Percentiles rank a stretch among this genome's conserved stretches.
Conservation (phyloP, 1,140 invertebrate species). For the Medauroidea extradentata region DNA sequence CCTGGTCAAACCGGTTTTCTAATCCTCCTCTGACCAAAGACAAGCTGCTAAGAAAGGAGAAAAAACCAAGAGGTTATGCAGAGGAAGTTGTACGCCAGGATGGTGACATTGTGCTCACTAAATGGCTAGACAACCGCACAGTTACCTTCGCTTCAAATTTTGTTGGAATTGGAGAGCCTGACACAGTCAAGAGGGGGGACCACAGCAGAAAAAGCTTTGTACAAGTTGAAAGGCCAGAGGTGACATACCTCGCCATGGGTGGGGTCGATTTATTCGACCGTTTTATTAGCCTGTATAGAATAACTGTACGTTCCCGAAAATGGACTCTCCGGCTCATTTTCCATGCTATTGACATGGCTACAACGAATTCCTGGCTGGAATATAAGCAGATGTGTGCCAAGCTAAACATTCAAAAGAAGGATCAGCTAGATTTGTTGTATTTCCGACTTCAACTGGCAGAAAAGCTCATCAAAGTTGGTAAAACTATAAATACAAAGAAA, state of each 20-base stretch:
- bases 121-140: conserved; percentile 42
- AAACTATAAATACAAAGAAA: conserved; percentile 1
- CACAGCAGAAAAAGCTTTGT: conserved; percentile 30
- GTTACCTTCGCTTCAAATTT: conserved; percentile 42
- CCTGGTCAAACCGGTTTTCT: conserved; percentile 29
- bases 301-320: conserved; percentile 31
- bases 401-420: neutral
- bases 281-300: conserved; percentile 25
- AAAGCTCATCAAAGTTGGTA: conserved; percentile 4
- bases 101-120: conserved; percentile 32
- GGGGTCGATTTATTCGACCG: conserved; percentile 39
- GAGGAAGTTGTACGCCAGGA: conserved; percentile 16
- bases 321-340: conserved; percentile 32
- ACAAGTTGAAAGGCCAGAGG: conserved; percentile 34
- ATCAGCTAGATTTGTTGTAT: conserved; percentile 13
- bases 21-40: conserved; percentile 32
- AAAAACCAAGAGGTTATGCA: conserved; percentile 16
- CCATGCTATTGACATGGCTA: conserved; percentile 30
- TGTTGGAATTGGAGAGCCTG: conserved; percentile 37
- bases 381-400: conserved; percentile 22
- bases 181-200: conserved; percentile 37
- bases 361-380: conserved; percentile 29
- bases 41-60: conserved; percentile 33
- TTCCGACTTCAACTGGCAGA: conserved; percentile 17
- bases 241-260: conserved; percentile 36